Evolutionary conservation across 2,113 vertebrate genomes (phyloP), one percentile per base, ranked within the genome.

Genomic region (Odocoileus hemionus): DNA sequence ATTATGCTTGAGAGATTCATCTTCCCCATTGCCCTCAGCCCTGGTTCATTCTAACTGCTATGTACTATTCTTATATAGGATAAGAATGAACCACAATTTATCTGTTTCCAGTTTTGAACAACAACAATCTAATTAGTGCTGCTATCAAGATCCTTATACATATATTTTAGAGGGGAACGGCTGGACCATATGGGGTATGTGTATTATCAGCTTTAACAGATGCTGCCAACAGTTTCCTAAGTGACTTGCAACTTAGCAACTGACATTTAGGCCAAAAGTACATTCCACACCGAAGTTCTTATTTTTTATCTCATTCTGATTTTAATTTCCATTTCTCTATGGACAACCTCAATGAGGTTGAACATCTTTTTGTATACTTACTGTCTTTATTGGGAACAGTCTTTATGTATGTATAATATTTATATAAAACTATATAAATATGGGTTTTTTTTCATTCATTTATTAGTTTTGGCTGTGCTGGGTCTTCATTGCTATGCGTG

Each of bases 21-120:
- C 80, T 16, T 19, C 0, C 1, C 30, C 6, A 15, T 2, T 21
- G 64, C 12, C 14, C 5, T 4, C 0, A 19, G 21, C 43, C 55
- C 11, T 2, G 50, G 36, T 9, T 7, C 36, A 10, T 45, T 47
- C 58, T 19, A 26, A 5, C 91, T 43, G 57, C 39, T 26, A 6
- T 1, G 0, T 0, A 0, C 45, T 16, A 3, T 3, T 76, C 54
- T 50, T 1, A 33, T 1, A 23, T 3, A 47, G 64, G 23, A 1
- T 19, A 36, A 8, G 45, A 54, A 23, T 4, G 21, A 60, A n/a
- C 39, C 30, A 19, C 54, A 33, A 14, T 2, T 15, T 9, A 33
- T 12, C 30, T 19, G 60, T 30, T 54, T 52, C 67, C 17, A 67
- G 50, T 26, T 2, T 13, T 21, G 52, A 94, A 52, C 80, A 45